Evolutionary conservation across 2,113 vertebrate genomes (phyloP), one percentile per base, ranked within the genome.

Genomic region (Xiphophorus hellerii): DNA sequence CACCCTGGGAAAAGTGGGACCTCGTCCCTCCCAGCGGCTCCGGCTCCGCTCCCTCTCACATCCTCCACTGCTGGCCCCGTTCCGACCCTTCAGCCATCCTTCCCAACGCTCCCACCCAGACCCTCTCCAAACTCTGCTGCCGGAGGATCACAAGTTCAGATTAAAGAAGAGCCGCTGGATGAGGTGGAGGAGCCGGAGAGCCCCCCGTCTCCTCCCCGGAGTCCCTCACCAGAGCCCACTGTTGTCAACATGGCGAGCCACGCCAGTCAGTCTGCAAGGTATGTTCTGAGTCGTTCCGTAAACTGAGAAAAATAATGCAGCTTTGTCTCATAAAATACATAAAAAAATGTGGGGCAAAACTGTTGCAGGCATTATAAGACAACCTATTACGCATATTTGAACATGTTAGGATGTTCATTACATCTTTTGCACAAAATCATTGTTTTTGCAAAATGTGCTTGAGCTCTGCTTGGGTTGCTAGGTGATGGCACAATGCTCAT

Each of bases 261-360:
- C 0, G 97, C 97, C 80, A 99, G 98, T 90, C 97, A 98, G 71
- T 98, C 97, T 0, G 98, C 98, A 86, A 96, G 97, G 98, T 99
- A 82, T 15, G 77, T 66, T 63, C 31, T 1, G 27, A 66, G 20
- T 22, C 61, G 9, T 69, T 66, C 27, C 2, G 2, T 69, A 9
- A 31, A 67, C 25, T 62, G 3, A 37, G 1, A 28, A 37, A 25
- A 35, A 51, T 8, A 28, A 39, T 60, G 62, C 39, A 15, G 35
- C 20, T 48, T 5, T 58, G 20, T 58, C 10, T n/a, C 22, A 58
- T 67, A 7, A 42, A 44, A 62, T 17, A 62, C 22, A 17, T 29
- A 30, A 25, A 54, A 54, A 35, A 35, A 35, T 37, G 10, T 37
- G 35, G 10, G 35, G 10, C 9, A 37, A 37, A 37, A 37, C 35